A percentile compares a stretch with the other conserved stretches of the same genome.
Evolutionary conservation across 2,797 vertebrate genomes (phyloP).

Genomic region (Delichon dasypus): DNA sequence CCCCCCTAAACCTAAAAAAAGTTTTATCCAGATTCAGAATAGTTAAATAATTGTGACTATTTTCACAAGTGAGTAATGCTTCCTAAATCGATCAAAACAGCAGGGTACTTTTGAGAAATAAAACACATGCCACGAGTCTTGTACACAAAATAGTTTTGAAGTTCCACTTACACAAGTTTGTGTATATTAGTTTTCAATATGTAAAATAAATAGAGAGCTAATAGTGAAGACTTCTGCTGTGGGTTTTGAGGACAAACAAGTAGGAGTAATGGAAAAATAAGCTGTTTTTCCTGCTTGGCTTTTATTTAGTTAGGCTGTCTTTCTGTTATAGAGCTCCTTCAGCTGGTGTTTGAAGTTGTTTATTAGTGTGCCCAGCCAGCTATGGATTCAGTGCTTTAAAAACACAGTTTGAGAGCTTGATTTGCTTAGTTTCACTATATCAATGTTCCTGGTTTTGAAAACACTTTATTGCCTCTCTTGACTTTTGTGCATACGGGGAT

Average conservation of each 20-base stretch:
- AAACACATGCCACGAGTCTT: background rate
- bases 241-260: background rate
- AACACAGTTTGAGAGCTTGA: conserved; percentile 53
- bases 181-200: background rate
- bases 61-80: background rate
- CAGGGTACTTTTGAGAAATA: background rate
- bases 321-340: conserved; percentile 30
- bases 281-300: conserved; percentile 7
- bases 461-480: conserved; percentile 20
- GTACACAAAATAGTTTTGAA: background rate
- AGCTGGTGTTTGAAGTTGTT: conserved; percentile 44
- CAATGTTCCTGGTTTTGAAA: conserved; percentile 35
- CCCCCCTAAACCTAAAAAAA: background rate
- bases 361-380: conserved; percentile 65
- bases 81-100: background rate
- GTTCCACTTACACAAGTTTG: background rate
- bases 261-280: background rate
- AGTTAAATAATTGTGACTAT: background rate
- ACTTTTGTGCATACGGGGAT: conserved; percentile 32
- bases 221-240: background rate
- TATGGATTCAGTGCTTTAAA: conserved; percentile 52
- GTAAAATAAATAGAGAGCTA: background rate
- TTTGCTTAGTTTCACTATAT: conserved; percentile 63
- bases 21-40: background rate
- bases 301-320: conserved; percentile 38